Conservation (phyloP, 1,140 invertebrate genomes). For the Anoplolepis gracilipes region DNA sequence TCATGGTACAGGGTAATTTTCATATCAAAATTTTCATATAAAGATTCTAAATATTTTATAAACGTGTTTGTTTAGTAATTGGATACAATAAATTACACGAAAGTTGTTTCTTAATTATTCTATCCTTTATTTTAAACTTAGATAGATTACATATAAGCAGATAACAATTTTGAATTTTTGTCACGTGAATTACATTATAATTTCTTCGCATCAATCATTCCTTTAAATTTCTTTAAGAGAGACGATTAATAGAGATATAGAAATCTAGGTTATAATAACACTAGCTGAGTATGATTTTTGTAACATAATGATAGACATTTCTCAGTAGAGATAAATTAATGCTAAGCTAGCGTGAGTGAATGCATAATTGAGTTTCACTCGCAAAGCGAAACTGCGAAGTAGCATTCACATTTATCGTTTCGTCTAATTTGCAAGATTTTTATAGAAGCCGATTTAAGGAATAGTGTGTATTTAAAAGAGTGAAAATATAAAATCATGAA, state of each 20-base stretch:
- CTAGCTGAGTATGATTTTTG: slow-evolving; percentile 34
- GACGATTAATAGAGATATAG: slow-evolving; percentile 26
- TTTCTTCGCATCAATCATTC: not conserved
- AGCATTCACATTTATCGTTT: slow-evolving; percentile 9
- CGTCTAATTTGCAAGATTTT: slow-evolving; percentile 28
- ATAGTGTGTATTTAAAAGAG: not conserved
- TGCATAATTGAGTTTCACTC: slow-evolving; percentile 45
- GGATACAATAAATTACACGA: not conserved
- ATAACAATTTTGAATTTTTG: not conserved
- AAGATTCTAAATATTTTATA: not conserved
- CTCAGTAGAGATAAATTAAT: slow-evolving; percentile 58
- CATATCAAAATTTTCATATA: not conserved
- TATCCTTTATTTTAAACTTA: not conserved
- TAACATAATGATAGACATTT: slow-evolving; percentile 48
- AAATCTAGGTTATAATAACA: slow-evolving; percentile 45
- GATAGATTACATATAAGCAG: not conserved
- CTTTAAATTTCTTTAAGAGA: not conserved
- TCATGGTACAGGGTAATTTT: slow-evolving; percentile 13
- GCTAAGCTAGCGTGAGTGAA: slow-evolving; percentile 39
- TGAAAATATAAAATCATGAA: not conserved
- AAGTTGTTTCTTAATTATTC: not conserved
- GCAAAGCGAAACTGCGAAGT: slow-evolving; percentile 41
- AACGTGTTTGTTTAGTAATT: not conserved
- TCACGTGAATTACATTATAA: not conserved
- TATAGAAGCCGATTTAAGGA: not conserved